phyloP scores from a whole-genome alignment of 2,888 invertebrate species.

The Geophilus truncorum region DNA sequence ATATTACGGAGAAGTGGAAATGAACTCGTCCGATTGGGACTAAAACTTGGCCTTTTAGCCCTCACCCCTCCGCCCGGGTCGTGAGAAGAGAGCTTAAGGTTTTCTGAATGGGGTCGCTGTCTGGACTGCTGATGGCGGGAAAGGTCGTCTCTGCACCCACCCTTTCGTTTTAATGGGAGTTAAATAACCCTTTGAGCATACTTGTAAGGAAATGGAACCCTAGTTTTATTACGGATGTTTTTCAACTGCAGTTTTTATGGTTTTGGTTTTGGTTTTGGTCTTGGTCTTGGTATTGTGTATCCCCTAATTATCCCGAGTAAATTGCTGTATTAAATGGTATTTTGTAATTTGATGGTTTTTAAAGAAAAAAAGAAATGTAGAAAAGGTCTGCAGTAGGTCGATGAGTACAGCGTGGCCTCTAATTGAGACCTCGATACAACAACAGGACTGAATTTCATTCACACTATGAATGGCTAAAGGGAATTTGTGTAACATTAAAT shows the following conservation, averaged over 20 bases:
- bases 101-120: background rate
- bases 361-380: background rate
- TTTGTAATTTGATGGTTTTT: no score
- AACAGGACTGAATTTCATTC: background rate
- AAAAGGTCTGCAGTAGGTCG: background rate
- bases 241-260: background rate
- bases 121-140: background rate
- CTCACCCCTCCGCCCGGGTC: slow-evolving; percentile 12
- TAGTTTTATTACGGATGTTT: background rate
- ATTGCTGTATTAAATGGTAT: no score
- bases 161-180: background rate
- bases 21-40: slow-evolving; percentile 5
- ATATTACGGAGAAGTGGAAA: slow-evolving; percentile 4
- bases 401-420: slow-evolving; percentile 8
- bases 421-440: background rate
- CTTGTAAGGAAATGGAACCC: background rate
- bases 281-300: background rate
- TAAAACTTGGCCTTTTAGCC: background rate
- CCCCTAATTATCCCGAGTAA: no score
- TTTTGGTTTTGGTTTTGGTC: background rate
- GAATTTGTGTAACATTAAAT: slow-evolving; percentile 2
- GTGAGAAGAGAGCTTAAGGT: slow-evolving; percentile 1
- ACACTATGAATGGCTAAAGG: slow-evolving; percentile 11
- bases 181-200: background rate
- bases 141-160: slow-evolving; percentile 6